Base-by-base conservation (phyloP, 2,888 invertebrate genomes). In the Drosophila longiperda region DNA sequence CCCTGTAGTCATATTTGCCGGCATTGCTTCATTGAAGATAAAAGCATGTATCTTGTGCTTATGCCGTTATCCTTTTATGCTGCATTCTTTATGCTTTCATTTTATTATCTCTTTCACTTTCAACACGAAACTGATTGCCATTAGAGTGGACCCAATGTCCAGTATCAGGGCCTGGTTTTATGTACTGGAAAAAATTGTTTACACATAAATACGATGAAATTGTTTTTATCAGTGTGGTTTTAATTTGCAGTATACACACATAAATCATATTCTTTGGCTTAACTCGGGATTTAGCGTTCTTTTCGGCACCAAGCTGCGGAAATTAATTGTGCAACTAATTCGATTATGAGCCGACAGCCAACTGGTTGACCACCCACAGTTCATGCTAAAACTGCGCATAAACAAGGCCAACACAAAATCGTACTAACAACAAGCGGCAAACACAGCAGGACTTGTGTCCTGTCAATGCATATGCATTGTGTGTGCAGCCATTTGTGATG, bases 291-390 rank as follows among this genome's bases (percentile, higher is more conserved):
- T 70, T 70, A 49, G 69, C 58, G 48, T 69, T 58, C 66, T 67
- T 71, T 82, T 69, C 65, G 60, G 66, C 72, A 59, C 60, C 70
- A 69, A 73, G 73, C 38, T 59, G 79, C 88, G 86, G 78, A 87
- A 90, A 90, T 89, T 90, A 89, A 87, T 89, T 90, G 82, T 71
- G 80, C 77, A 86, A 82, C 80, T 88, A 85, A 89, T 90, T 90
- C 83, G 77, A 87, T 90, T 88, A 88, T 79, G 75, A 82, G 64
- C 53, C 32, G 69, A 57, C 40, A 50, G 48, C 63, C 32, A 23
- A 34, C 32, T 48, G 40, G 60, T 63, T 62, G 62, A 64, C 70
- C 61, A 49, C 57, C 81, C 63, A 61, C 57, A 61, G 79, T 58
- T 45, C 60, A 66, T 63, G 55, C 60, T 48, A 70, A 63, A 79